A percentile compares a stretch with the other conserved stretches of the same genome.
phyloP scores from a whole-genome alignment of 2,888 invertebrate species.

The Monopis laevigella region DNA sequence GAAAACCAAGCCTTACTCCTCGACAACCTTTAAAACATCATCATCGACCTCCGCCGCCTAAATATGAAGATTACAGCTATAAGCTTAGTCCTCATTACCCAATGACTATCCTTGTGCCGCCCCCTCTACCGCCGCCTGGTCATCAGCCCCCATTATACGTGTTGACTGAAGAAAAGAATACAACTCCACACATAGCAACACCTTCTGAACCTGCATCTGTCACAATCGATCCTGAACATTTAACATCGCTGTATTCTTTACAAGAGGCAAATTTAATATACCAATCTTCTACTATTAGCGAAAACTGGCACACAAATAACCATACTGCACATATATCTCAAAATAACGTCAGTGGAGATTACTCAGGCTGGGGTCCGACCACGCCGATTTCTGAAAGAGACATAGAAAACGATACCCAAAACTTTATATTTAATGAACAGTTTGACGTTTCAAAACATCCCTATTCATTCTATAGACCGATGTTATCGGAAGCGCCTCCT shows the following conservation, averaged over 20 bases:
- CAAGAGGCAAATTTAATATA: slow-evolving; percentile 73
- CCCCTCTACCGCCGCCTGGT: slow-evolving; percentile 66
- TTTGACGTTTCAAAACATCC: slow-evolving; percentile 33
- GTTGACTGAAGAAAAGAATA: slow-evolving; percentile 32
- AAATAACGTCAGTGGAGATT: slow-evolving; percentile 49
- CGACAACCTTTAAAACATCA: slow-evolving; percentile 44
- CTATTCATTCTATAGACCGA: slow-evolving; percentile 46
- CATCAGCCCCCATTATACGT: slow-evolving; percentile 43
- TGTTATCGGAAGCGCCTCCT: slow-evolving; percentile 44
- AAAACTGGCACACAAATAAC: slow-evolving; percentile 47
- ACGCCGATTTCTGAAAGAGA: slow-evolving; percentile 39
- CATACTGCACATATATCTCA: slow-evolving; percentile 33
- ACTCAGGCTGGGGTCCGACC: slow-evolving; percentile 60
- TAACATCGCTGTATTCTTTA: slow-evolving; percentile 55
- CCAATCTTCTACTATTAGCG: slow-evolving; percentile 66
- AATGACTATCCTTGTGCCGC: slow-evolving; percentile 75
- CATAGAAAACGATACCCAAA: slow-evolving; percentile 42
- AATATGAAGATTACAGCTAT: slow-evolving; percentile 61
- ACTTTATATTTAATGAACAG: slow-evolving; percentile 42
- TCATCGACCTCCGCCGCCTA: slow-evolving; percentile 31
- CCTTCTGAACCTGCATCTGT: slow-evolving; percentile 26
- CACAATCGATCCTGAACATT: slow-evolving; percentile 13
- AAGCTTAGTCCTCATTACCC: slow-evolving; percentile 66
- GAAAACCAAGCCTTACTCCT: slow-evolving; percentile 69
- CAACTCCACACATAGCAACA: slow-evolving; percentile 24